A percentile compares a stretch with the other conserved stretches of the same genome.
phyloP scores from a whole-genome alignment of 2,888 invertebrate genomes.

The Desoria tigrina region DNA sequence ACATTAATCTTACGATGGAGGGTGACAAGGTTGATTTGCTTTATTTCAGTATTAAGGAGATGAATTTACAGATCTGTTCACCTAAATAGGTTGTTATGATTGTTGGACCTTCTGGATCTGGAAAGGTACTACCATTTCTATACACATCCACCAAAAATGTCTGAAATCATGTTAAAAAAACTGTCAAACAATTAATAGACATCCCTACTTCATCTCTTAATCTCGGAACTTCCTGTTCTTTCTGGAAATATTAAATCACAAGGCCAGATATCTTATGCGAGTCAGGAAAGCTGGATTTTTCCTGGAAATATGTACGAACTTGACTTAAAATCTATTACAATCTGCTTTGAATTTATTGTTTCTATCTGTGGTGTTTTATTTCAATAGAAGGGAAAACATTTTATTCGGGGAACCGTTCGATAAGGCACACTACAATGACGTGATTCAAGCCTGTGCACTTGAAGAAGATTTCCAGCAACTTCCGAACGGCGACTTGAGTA shows the following conservation, averaged over 20 bases:
- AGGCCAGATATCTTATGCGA: conserved; percentile 58
- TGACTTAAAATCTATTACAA: too few relatives aligned
- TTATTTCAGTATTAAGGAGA: too few relatives aligned
- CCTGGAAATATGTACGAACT: conserved; percentile 76
- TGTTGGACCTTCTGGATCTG: conserved; percentile 40
- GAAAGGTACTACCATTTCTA: conserved; percentile 41
- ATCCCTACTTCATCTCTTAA: conserved; percentile 55
- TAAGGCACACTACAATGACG: conserved; percentile 56
- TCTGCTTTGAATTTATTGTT: too few relatives aligned
- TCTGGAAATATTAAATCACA: conserved; percentile 56
- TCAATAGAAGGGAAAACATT: conserved; percentile 48
- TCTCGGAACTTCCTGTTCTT: conserved; percentile 59
- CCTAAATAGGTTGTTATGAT: conserved; percentile 40
- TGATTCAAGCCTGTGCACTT: conserved; percentile 59
- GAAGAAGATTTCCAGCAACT: conserved; percentile 43
- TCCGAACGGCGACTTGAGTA: conserved; percentile 40
- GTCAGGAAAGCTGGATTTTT: conserved; percentile 69
- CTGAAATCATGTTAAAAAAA: conserved; percentile 6
- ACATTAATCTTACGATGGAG: conserved; percentile 29
- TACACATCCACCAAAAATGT: too few relatives aligned
- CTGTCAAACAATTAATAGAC: conserved; percentile 36
- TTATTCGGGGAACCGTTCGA: conserved; percentile 44
- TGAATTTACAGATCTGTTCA: too few relatives aligned
- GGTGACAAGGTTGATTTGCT: conserved; percentile 37
- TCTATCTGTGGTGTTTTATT: too few relatives aligned